Base-by-base conservation (phyloP, 2,797 vertebrate species). In the Bovichtus diacanthus region DNA sequence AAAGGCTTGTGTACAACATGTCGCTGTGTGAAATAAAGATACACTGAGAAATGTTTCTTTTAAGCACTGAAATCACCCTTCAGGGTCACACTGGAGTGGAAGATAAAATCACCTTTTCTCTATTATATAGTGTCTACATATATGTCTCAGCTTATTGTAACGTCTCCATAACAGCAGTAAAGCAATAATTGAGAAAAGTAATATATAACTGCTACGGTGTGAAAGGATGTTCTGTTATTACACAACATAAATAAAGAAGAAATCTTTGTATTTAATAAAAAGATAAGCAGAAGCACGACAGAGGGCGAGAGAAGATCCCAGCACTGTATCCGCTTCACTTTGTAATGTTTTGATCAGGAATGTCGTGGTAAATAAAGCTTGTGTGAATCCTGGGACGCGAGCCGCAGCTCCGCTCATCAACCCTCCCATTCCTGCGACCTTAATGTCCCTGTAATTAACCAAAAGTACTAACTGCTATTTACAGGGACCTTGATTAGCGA, bases 381-480 rank as follows among this genome's bases (percentile, higher is more conserved):
- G 53, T 65, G 64, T 55, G 59, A 49, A 54, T 54, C 31, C 36
- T 50, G 67, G 50, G 34, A 25, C 46, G 29, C 19, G 29, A 60
- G 68, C 61, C 47, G 0, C 66, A 73, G 65, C 58, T 55, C 27
- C 38, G 61, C 29, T 69, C 61, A 34, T 74, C 72, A 81, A 8
- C 10, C 67, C 75, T 65, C 68, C 75, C 62, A 9, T 58, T 15
- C 27, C 51, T 80, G 50, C 74, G 51, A 80, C 59, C 73, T 53
- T 31, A 12, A 34, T 13, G 60, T 62, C 73, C 82, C 64, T 79
- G 65, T 77, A 77, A 80, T 78, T 76, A 83, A 60, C 71, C 39
- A 51, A 51, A 80, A 78, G 44, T 78, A 68, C 50, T 60, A 71
- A 68, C 51, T 71, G 66, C 59, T 86, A 49, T 81, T 86, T 83